Evolutionary conservation across 1,140 invertebrate genomes (phyloP), one percentile per base, ranked within the genome.

Genomic region (Apis laboriosa): DNA sequence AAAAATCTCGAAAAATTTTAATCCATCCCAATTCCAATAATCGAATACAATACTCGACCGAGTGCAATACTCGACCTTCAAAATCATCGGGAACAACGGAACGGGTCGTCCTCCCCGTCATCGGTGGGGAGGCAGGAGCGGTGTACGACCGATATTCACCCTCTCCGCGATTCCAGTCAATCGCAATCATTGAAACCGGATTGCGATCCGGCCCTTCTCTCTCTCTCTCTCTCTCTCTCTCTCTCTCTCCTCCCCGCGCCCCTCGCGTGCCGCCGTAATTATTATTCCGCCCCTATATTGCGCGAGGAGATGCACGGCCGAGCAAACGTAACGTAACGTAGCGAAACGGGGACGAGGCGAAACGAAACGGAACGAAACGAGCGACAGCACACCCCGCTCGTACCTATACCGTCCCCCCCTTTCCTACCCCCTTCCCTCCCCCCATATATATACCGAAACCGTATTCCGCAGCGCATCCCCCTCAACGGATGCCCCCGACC

Each of bases 271-370:
- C 66, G 84, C 79, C 91, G 92, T 92, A 92, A 92, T 93, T 93
- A 93, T 93, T 92, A 93, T 93, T 92, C 92, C 91, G 90, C 88
- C 91, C 90, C 90, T 93, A 93, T 92, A 92, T 92, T 91, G 91
- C 91, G 89, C 89, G 90, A 90, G 90, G 88, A 91, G 90, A 93
- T 92, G 90, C 91, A 92, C 92, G 90, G 89, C 90, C 89, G 90
- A 92, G 90, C 90, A 92, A 92, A 93, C 92, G 91, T 92, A 92
- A 93, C 92, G 92, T 92, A 93, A 93, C 92, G 92, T 90, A 92
- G 88, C 89, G 91, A 93, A 92, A 92, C 90, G 90, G 92, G 90
- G 89, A 92, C 90, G 90, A 92, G 90, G 90, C 91, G 91, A 93
- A 92, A 92, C 93, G 91, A 89, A 89, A 90, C 90, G 91, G 84